Evolutionary conservation across 2,888 invertebrate species (phyloP).

Genomic region (Lottia scabra): DNA sequence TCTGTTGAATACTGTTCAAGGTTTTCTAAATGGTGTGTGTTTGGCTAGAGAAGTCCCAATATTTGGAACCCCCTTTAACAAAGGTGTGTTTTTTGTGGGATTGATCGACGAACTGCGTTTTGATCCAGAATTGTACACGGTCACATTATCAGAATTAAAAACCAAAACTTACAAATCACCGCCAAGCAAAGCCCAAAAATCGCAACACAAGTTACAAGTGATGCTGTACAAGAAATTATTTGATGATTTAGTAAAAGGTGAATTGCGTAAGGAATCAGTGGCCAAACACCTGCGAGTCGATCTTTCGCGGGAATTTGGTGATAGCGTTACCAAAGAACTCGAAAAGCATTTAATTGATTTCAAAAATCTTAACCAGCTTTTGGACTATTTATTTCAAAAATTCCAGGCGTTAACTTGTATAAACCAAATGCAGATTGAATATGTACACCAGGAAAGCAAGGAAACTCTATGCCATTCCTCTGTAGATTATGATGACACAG

Average conservation of each 20-base stretch:
- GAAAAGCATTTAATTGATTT: constrained; percentile 22
- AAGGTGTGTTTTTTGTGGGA: constrained; percentile 58
- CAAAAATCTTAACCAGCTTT: constrained; percentile 37
- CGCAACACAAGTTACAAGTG: constrained; percentile 53
- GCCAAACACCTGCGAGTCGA: constrained; percentile 47
- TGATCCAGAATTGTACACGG: constrained; percentile 53
- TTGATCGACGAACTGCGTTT: constrained; percentile 63
- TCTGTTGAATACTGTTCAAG: constrained; percentile 44
- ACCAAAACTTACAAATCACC: constrained; percentile 45
- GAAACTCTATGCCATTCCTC: constrained; percentile 39
- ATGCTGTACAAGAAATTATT: constrained; percentile 63
- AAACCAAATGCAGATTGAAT: constrained; percentile 49
- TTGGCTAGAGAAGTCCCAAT: constrained; percentile 61
- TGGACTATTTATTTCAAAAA: constrained; percentile 40
- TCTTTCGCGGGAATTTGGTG: constrained; percentile 44
- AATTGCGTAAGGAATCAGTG: constrained; percentile 42
- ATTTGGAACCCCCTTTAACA: constrained; percentile 60
- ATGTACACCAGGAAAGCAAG: constrained; percentile 56
- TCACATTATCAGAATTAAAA: constrained; percentile 60
- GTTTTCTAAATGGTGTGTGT: constrained; percentile 44
- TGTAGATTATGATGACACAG: constrained; percentile 44
- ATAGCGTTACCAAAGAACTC: constrained; percentile 38
- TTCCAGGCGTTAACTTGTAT: constrained; percentile 56
- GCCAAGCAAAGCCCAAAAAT: constrained; percentile 53
- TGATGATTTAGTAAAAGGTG: constrained; percentile 59